Evolutionary conservation across 2,888 invertebrate genomes (phyloP), one percentile per base, ranked within the genome.

Genomic region (Perithous albicinctus): DNA sequence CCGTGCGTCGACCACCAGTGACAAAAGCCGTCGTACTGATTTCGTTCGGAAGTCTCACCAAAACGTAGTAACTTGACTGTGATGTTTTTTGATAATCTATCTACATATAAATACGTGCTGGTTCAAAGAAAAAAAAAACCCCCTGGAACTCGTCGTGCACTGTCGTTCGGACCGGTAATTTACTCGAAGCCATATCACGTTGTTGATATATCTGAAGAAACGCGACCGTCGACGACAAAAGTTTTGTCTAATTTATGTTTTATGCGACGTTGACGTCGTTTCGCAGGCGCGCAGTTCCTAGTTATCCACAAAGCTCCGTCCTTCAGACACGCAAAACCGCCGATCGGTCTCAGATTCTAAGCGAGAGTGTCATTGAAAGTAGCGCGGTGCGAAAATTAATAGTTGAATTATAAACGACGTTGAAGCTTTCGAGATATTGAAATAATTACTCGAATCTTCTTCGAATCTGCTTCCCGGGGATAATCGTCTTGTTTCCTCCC

Each of bases 61-160:
- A 78, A 82, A 82, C 82, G 80, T 85, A 79, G 73, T 64, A 84
- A 84, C 84, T 83, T 86, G 88, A 90, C 90, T 90, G 90, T 90
- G 90, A 91, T 90, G 87, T 89, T 90, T 90, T 89, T 89, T 89
- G 86, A 89, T 88, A 88, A 90, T 88, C 87, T 88, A 89, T 85
- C 88, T 87, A 87, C 85, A 78, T 77, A 78, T 78, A 70, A 80
- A 80, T 61, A 77, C 64, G 54, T 48, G 66, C 69, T 59, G 56
- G 64, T 41, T n/a, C n/a, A n/a, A n/a, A n/a, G n/a, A n/a, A n/a
- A n/a, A n/a, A 61, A 61, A 41, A 41, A 61, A 10, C 38, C 46
- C 63, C 12, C 32, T 35, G 32, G 35, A 23, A 61, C 66, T 77
- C 59, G 26, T 43, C 74, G 73, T 63, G 43, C 29, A 66, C 70